A percentile compares a stretch with the other conserved stretches of the same genome.
Conservation (phyloP, 2,888 invertebrate genomes). For the Epiblema foenella region DNA sequence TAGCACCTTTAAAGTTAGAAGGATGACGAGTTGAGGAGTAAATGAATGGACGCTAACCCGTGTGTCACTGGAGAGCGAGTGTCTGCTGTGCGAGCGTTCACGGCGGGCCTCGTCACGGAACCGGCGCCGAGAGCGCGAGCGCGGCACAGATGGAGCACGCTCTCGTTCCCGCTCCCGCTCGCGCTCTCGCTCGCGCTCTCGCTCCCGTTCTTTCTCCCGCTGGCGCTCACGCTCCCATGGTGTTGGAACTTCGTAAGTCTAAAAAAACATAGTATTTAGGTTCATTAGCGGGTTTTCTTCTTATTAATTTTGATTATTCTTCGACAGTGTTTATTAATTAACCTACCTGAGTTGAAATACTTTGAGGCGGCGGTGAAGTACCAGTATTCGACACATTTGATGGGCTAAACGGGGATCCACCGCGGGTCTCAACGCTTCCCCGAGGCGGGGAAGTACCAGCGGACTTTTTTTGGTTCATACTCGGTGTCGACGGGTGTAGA, state of each 20-base stretch:
- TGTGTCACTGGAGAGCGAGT: conserved; percentile 88
- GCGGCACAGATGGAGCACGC: conserved; percentile 63
- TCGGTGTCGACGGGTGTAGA: conserved; percentile 4
- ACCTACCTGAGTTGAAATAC: conserved; percentile 92
- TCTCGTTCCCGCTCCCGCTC: conserved; percentile 62
- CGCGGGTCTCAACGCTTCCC: conserved; percentile 55
- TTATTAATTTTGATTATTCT: background rate
- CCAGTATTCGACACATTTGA: conserved; percentile 86
- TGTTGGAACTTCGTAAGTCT: conserved; percentile 80
- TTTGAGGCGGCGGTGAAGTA: conserved; percentile 94
- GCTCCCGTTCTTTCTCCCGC: conserved; percentile 52
- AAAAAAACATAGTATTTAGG: conserved; percentile 44
- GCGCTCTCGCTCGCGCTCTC: conserved; percentile 69
- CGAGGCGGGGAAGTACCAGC: conserved; percentile 81
- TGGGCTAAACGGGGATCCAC: conserved; percentile 57
- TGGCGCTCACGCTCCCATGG: conserved; percentile 61
- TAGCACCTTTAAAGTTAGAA: background rate
- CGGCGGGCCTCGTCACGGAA: conserved; percentile 74
- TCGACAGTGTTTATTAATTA: too few relatives aligned
- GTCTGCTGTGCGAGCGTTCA: conserved; percentile 87
- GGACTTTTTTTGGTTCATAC: conserved; percentile 71
- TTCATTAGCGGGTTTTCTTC: background rate
- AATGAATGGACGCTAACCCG: conserved; percentile 72
- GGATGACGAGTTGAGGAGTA: background rate
- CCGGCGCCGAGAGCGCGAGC: conserved; percentile 71